Percentiles rank a stretch among this genome's conserved stretches.
phyloP scores from a whole-genome alignment of 2,888 invertebrate genomes.

The Odontomyia ornata region DNA sequence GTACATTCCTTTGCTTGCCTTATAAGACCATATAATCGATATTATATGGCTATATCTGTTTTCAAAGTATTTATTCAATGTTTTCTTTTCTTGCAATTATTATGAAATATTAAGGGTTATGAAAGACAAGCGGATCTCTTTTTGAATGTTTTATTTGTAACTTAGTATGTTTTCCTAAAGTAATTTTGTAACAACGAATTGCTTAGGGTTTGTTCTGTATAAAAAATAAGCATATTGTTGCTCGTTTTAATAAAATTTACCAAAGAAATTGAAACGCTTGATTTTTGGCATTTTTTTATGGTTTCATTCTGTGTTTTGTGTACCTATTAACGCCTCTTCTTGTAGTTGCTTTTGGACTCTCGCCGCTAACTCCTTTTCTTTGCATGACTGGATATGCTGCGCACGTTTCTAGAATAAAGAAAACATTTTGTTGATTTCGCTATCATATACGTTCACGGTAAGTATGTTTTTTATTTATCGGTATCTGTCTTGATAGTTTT shows the following conservation, averaged over 20 bases:
- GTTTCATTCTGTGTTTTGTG: slow-evolving; percentile 46
- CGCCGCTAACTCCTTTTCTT: slow-evolving; percentile 60
- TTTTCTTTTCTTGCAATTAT: no score
- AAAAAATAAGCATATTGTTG: background rate
- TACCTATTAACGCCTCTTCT: slow-evolving; percentile 61
- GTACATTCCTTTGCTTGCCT: slow-evolving; percentile 54
- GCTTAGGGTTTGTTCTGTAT: background rate
- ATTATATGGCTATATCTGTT: no score
- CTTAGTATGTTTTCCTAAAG: background rate
- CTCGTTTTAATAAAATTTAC: slow-evolving; percentile 24
- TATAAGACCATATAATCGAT: no score
- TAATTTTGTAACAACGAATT: background rate
- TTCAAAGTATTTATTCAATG: no score
- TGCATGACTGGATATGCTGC: slow-evolving; percentile 59
- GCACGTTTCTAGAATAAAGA: slow-evolving; percentile 59
- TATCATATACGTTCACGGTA: no score
- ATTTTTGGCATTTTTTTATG: background rate
- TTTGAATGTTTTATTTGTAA: background rate
- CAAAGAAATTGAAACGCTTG: background rate
- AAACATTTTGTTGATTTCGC: background rate
- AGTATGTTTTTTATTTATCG: no score
- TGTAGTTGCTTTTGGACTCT: slow-evolving; percentile 61
- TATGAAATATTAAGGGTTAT: no score
- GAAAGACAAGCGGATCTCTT: slow-evolving; percentile 18
- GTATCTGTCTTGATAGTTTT: no score